phyloP scores from a whole-genome alignment of 2,888 invertebrate genomes.

The Caenorhabditis japonica region DNA sequence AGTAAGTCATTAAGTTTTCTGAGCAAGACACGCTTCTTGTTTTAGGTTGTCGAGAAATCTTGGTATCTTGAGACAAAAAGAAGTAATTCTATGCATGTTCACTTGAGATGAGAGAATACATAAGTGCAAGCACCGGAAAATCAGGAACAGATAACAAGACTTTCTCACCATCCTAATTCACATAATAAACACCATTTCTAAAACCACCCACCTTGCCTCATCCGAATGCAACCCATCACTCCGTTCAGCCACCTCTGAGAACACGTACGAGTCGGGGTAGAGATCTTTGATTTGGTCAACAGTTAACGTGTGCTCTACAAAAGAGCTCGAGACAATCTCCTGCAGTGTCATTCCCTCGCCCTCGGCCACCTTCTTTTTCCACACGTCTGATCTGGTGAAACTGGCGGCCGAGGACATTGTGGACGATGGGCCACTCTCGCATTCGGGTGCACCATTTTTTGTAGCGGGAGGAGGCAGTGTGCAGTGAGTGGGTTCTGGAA shows the following conservation, averaged over 20 bases:
- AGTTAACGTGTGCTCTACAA: conserved; percentile 73
- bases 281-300: conserved; percentile 68
- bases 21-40: too few species aligned
- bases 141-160: too few species aligned
- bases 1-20: too few species aligned
- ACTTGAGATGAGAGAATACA: conserved; percentile 22
- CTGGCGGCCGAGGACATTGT: conserved; percentile 34
- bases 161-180: neutral
- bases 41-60: too few species aligned
- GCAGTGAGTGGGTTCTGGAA: conserved; percentile 31
- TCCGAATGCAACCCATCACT: conserved; percentile 72
- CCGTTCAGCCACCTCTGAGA: conserved; percentile 65
- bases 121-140: too few species aligned
- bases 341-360: conserved; percentile 44
- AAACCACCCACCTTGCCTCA: conserved; percentile 66
- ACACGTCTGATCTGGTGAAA: conserved; percentile 12
- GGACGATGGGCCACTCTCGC: conserved; percentile 27
- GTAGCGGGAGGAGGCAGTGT: conserved; percentile 3
- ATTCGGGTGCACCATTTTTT: conserved; percentile 15
- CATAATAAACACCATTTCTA: neutral
- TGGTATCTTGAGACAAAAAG: too few species aligned
- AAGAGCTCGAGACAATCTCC: conserved; percentile 51
- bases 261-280: conserved; percentile 73
- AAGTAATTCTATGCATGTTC: neutral
- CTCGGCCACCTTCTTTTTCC: conserved; percentile 19